These are phyloP conservation scores for Hozukius guyotensis DNA, from an alignment of 2,797 vertebrate genomes.

Conservation along the genomic window DNA sequence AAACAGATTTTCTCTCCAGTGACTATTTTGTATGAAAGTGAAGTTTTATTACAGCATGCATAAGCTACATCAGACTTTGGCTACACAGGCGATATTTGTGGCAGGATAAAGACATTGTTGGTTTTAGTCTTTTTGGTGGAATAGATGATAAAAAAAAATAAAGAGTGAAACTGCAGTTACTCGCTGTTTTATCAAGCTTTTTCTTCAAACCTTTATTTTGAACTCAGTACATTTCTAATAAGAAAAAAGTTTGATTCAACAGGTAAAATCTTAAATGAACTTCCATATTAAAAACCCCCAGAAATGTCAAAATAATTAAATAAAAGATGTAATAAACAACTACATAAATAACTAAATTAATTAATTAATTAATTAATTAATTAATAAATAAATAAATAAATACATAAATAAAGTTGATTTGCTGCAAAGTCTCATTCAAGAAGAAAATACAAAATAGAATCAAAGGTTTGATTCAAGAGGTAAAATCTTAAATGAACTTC, in stretches of 20 bases:
- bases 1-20: too few species aligned
- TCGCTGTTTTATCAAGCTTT: background rate
- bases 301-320: too few species aligned
- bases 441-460: background rate
- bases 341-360: too few species aligned
- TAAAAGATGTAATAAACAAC: too few species aligned
- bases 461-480: background rate
- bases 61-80: background rate
- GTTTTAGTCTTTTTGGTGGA: background rate
- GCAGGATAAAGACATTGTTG: background rate
- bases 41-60: background rate
- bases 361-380: too few species aligned
- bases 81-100: background rate
- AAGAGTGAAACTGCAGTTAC: background rate
- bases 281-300: too few species aligned
- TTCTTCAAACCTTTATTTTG: background rate
- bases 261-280: too few species aligned
- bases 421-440: rapidly evolving
- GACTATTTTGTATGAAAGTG: background rate
- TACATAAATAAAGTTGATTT: too few species aligned
- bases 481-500: background rate
- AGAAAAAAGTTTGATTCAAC: background rate
- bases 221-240: background rate
- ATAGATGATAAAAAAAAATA: background rate
- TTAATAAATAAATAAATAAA: too few species aligned